These are phyloP conservation scores for Hyles lineata DNA, from an alignment of 2,888 invertebrate genomes.

Conservation along the genomic window DNA sequence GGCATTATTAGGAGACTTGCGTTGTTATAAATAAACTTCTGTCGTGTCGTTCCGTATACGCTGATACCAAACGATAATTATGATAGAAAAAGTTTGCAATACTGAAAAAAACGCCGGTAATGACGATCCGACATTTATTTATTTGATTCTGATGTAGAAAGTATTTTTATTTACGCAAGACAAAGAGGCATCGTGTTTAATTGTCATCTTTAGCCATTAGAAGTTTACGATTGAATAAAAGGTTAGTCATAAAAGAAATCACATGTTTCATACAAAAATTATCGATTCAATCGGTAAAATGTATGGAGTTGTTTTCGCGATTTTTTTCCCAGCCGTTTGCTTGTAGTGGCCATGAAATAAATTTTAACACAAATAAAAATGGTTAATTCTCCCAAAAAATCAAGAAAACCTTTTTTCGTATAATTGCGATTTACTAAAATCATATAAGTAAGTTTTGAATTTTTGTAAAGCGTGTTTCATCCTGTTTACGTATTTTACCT, in stretches of 20 bases:
- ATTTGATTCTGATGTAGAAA: neutral
- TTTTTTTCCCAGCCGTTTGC: no score
- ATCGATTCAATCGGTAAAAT: no score
- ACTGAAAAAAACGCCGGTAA: neutral
- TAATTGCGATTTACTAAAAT: neutral
- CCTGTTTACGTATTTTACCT: conserved; percentile 5
- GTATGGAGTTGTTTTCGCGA: no score
- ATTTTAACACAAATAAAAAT: no score
- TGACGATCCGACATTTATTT: neutral
- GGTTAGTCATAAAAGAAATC: no score
- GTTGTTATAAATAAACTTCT: conserved; percentile 23
- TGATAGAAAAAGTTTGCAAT: conserved; percentile 10
- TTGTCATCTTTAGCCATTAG: no score
- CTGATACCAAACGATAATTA: conserved; percentile 15
- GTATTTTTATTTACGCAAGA: neutral
- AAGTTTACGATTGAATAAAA: no score
- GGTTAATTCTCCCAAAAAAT: no score
- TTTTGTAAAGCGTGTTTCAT: conserved; percentile 10
- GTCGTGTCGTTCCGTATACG: conserved; percentile 19
- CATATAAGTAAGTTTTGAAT: neutral
- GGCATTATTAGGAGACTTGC: conserved; percentile 24
- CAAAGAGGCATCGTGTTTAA: no score
- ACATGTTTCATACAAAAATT: no score
- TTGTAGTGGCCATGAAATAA: no score
- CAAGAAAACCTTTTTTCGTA: no score